Evolutionary conservation across 2,113 vertebrate genomes (phyloP).

Genomic region (Anoura caudifer): DNA sequence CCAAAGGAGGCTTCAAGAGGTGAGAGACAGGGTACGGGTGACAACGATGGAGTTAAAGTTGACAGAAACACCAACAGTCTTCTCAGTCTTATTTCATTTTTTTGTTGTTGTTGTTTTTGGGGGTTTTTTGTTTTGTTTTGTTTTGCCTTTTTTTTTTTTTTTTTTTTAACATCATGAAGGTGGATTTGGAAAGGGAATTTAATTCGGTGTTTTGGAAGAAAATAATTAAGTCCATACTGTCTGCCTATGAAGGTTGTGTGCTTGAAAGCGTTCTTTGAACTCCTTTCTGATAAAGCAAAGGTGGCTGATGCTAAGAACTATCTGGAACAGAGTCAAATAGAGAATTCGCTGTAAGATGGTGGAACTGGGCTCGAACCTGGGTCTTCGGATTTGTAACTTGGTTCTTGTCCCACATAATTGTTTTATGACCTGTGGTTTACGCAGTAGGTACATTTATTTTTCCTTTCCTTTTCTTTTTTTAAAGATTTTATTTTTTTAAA

Average conservation of each 20-base stretch:
- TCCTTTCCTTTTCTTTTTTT: neutral
- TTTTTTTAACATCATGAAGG: conserved; percentile 66
- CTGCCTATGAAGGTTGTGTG: conserved; percentile 74
- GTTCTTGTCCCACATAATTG: neutral
- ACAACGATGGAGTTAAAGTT: conserved; percentile 72
- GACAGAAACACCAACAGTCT: conserved; percentile 61
- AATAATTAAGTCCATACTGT: conserved; percentile 77
- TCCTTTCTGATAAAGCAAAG: conserved; percentile 72
- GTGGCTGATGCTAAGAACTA: conserved; percentile 51
- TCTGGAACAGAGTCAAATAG: conserved; percentile 43
- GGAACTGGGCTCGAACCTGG: no score
- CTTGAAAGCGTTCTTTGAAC: conserved; percentile 74
- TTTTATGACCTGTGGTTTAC: neutral
- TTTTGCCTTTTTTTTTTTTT: neutral
- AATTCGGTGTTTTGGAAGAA: conserved; percentile 76
- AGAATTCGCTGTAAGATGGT: neutral
- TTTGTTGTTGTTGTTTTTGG: no score
- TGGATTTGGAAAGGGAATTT: conserved; percentile 76
- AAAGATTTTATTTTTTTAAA: no score
- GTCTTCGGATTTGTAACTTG: neutral
- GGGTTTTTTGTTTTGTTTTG: neutral
- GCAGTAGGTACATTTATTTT: neutral
- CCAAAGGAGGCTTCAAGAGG: conserved; percentile 74
- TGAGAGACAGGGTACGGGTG: conserved; percentile 74
- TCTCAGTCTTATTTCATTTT: conserved; percentile 50